phyloP scores from a whole-genome alignment of 2,797 vertebrate genomes.

The Notolepis coatsorum region DNA sequence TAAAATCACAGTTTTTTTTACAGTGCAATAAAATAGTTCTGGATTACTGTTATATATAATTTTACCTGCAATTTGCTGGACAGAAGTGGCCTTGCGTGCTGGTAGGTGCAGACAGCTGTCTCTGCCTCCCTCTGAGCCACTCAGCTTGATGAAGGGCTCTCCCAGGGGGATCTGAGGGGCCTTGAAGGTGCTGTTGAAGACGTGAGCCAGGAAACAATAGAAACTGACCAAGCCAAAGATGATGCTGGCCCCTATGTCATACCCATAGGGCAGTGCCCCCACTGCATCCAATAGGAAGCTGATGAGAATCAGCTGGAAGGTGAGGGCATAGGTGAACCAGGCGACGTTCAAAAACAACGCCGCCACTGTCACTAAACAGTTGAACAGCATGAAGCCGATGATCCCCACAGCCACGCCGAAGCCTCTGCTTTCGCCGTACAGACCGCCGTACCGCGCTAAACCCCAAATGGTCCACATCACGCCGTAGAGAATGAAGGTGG shows the following conservation, averaged over 20 bases:
- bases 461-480: slow-evolving; percentile 91
- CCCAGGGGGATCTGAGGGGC: slow-evolving; percentile 85
- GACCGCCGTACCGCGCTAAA: slow-evolving; percentile 80
- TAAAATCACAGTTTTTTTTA: too few relatives aligned
- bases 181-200: slow-evolving; percentile 84
- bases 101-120: slow-evolving; percentile 84
- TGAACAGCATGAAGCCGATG: slow-evolving; percentile 87
- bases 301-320: slow-evolving; percentile 85
- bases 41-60: not conserved
- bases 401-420: slow-evolving; percentile 85
- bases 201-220: slow-evolving; percentile 87
- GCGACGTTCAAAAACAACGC: slow-evolving; percentile 81
- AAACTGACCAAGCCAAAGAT: slow-evolving; percentile 90
- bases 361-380: slow-evolving; percentile 81
- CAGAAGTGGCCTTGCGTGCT: slow-evolving; percentile 85
- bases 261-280: slow-evolving; percentile 78
- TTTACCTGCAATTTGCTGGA: slow-evolving; percentile 89
- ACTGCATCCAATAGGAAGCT: slow-evolving; percentile 89
- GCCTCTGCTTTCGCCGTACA: slow-evolving; percentile 78
- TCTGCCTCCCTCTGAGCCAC: slow-evolving; percentile 72
- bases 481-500: slow-evolving; percentile 86
- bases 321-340: slow-evolving; percentile 85
- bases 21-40: too few relatives aligned
- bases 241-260: slow-evolving; percentile 85
- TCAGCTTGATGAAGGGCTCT: slow-evolving; percentile 79